phyloP scores from a whole-genome alignment of 53 echinoderm and acorn worm genomes.

The Paracentrotus lividus region DNA sequence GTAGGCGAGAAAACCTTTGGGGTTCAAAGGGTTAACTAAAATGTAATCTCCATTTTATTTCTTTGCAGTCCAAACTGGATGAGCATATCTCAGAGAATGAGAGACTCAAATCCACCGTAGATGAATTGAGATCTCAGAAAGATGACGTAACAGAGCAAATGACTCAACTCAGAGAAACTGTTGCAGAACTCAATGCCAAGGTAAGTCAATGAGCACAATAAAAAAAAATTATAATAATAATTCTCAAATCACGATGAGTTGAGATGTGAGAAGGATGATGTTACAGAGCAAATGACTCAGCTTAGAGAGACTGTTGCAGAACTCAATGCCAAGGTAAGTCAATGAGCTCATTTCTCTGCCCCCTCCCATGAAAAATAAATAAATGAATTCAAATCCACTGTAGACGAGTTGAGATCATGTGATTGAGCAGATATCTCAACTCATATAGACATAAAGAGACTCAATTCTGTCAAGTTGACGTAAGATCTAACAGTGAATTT shows the following conservation, averaged over 20 bases:
- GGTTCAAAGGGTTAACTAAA: too few relatives aligned
- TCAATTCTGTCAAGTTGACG: too few relatives aligned
- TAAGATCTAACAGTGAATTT: too few relatives aligned
- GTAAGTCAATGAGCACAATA: conserved; percentile 69
- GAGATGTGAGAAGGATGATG: conserved; percentile 23
- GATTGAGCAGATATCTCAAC: too few relatives aligned
- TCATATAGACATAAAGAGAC: too few relatives aligned
- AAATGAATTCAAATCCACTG: too few relatives aligned
- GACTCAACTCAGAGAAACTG: conserved; percentile 58
- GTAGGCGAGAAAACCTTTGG: too few relatives aligned
- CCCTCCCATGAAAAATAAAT: too few relatives aligned
- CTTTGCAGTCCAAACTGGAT: conserved; percentile 77
- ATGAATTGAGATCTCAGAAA: conserved; percentile 58
- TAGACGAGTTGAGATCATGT: too few relatives aligned
- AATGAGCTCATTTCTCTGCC: too few relatives aligned
- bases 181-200: conserved; percentile 58
- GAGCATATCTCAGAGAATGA: conserved; percentile 78
- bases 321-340: too few relatives aligned
- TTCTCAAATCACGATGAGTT: neutral
- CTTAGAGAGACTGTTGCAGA: conserved; percentile 39
- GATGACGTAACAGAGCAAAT: conserved; percentile 57
- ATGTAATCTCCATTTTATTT: neutral
- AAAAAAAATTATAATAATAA: conserved; percentile 58
- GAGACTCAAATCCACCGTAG: conserved; percentile 66
- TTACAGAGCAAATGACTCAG: conserved; percentile 39